Percentiles rank a stretch among this genome's conserved stretches.
Conservation (phyloP, 2,113 vertebrate genomes). For the Halcyon senegalensis region DNA sequence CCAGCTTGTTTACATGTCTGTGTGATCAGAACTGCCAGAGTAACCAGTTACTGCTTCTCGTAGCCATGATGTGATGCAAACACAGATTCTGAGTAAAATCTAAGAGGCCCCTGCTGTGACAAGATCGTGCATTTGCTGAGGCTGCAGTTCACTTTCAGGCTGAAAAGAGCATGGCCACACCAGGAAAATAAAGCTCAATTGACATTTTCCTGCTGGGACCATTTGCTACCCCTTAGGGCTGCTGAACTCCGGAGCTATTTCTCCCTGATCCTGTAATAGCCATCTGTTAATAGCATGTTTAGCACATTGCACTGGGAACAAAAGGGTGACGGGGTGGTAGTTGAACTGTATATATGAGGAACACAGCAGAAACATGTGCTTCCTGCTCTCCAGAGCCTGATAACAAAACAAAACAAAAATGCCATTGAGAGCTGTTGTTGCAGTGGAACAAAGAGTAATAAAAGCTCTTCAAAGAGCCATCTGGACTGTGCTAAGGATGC, state of each 20-base stretch:
- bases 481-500: constrained; percentile 51
- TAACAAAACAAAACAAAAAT: constrained; percentile 55
- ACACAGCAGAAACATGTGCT: constrained; percentile 43
- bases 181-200: constrained; percentile 50
- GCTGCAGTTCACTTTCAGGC: constrained; percentile 24
- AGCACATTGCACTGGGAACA: constrained; percentile 9
- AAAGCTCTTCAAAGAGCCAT: constrained; percentile 65
- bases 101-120: background rate
- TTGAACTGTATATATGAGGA: constrained; percentile 35
- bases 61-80: background rate
- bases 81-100: background rate
- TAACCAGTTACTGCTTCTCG: background rate
- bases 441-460: constrained; percentile 42
- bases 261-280: constrained; percentile 37
- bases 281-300: constrained; percentile 55
- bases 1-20: background rate
- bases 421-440: constrained; percentile 52
- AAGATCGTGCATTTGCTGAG: constrained; percentile 12
- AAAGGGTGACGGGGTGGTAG: constrained; percentile 19
- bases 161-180: background rate
- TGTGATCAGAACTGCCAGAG: background rate
- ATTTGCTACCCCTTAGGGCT: constrained; percentile 50
- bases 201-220: constrained; percentile 61
- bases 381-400: constrained; percentile 52
- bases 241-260: constrained; percentile 44